Evolutionary conservation across 2,888 invertebrate species (phyloP).

Genomic region (Cryptus armator): DNA sequence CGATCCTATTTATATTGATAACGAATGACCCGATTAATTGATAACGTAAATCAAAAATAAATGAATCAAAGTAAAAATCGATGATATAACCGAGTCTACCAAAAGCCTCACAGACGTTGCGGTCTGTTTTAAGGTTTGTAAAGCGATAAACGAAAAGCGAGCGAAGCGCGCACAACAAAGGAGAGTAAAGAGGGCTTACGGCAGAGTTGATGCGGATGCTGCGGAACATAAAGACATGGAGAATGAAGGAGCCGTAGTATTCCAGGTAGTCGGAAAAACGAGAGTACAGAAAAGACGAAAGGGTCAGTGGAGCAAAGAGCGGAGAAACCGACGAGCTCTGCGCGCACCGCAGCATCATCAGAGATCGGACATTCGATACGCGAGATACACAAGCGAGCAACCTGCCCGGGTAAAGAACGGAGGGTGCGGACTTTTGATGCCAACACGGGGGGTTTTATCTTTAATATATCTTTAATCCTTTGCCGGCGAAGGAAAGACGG

Average conservation of each 20-base stretch:
- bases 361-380: constrained; percentile 64
- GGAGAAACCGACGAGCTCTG: constrained; percentile 30
- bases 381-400: constrained; percentile 27
- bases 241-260: constrained; percentile 37
- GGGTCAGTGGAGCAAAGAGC: constrained; percentile 66
- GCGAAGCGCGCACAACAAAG: not conserved
- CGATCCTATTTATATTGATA: too few species aligned
- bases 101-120: too few species aligned
- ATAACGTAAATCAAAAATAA: too few species aligned
- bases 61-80: too few species aligned
- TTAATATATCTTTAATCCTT: constrained; percentile 61
- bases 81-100: too few species aligned
- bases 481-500: constrained; percentile 46
- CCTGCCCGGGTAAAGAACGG: too few species aligned
- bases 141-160: constrained; percentile 3
- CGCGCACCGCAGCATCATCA: constrained; percentile 23
- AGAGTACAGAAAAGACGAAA: constrained; percentile 44
- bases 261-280: not conserved
- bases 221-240: constrained; percentile 44
- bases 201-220: constrained; percentile 63
- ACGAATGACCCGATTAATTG: too few species aligned
- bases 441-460: constrained; percentile 33
- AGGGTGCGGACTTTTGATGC: constrained; percentile 6
- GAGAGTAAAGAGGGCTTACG: not conserved
- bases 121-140: not conserved